Evolutionary conservation across 2,113 vertebrate genomes (phyloP), one percentile per base, ranked within the genome.

Genomic region (Solenodon paradoxus): DNA sequence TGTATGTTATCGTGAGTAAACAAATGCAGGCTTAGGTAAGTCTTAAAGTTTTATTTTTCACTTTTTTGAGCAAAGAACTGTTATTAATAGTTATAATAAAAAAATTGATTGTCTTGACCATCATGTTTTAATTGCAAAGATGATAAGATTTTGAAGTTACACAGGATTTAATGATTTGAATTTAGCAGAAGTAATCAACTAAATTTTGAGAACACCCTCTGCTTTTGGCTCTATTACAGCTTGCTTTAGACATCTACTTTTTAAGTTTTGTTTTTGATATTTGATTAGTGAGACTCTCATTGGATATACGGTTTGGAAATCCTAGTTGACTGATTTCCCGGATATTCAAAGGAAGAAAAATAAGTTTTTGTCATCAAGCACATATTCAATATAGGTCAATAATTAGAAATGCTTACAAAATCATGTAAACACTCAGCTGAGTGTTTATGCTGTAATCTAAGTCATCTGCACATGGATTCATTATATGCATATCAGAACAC

Each of bases 371-470:
- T 79, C 5, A 79, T 94, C 38, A 79, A 71, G 30, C 4, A 47
- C 1, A 45, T 83, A 72, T 59, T 72, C 71, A 69, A 47, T 3
- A 69, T 35, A 45, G 9, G 13, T 20, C n/a, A 78, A 30, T 71
- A 66, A 88, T 95, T 88, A 79, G 55, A 96, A 79, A 75, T 63
- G 20, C 16, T 83, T 42, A 87, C 15, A 75, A 92, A 87, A 80
- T 30, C 57, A 74, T 35, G 47, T 53, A 49, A 80, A 82, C 32
- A 11, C 26, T 1, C 32, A 61, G 7, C 5, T 28, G 16, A 16
- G 5, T 30, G 19, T 6, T 72, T 64, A 72, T 5, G 28, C 5
- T 92, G 7, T 35, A 35, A 51, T 61, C 53, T 75, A 89, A 57
- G 22, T 68, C 3, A 45, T 64, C 45, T 79, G 12, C 7, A 26